phyloP scores from a whole-genome alignment of 2,888 invertebrate species.

The Nycteola revayana region DNA sequence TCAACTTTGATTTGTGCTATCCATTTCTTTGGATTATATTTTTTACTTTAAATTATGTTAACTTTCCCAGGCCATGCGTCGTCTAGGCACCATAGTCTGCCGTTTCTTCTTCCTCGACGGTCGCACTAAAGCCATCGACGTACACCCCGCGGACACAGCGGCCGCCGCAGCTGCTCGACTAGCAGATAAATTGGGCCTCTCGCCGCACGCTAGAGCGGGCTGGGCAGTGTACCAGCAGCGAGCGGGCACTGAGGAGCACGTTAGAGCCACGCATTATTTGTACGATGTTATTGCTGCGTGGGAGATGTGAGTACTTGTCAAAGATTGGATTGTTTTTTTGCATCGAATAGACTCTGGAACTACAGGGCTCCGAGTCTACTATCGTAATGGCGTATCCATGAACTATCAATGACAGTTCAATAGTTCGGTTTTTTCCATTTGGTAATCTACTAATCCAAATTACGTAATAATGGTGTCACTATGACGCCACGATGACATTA shows the following conservation, averaged over 20 bases:
- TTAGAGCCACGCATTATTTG: slow-evolving; percentile 94
- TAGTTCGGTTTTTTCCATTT: too few species aligned
- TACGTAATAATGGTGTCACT: too few species aligned
- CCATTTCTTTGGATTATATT: too few species aligned
- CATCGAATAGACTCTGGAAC: too few species aligned
- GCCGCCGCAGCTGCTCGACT: slow-evolving; percentile 94
- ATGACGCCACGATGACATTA: too few species aligned
- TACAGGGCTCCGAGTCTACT: too few species aligned
- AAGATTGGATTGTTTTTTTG: too few species aligned
- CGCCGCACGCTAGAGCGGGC: slow-evolving; percentile 88
- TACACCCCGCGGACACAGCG: slow-evolving; percentile 96
- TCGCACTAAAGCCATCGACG: slow-evolving; percentile 96
- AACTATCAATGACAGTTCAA: too few species aligned
- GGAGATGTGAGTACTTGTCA: slow-evolving; percentile 91
- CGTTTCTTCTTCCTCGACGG: slow-evolving; percentile 97
- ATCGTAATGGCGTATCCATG: too few species aligned
- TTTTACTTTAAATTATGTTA: too few species aligned
- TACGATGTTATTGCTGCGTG: slow-evolving; percentile 97
- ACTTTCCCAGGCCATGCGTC: slow-evolving; percentile 90
- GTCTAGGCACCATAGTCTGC: slow-evolving; percentile 95
- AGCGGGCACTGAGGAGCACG: slow-evolving; percentile 93
- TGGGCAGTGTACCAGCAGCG: slow-evolving; percentile 97
- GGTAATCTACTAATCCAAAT: too few species aligned
- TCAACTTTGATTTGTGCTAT: too few species aligned
- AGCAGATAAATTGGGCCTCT: slow-evolving; percentile 92